Percentiles rank a stretch among this genome's conserved stretches.
Conservation (phyloP, 1,140 invertebrate species). For the Drosophila miranda region DNA sequence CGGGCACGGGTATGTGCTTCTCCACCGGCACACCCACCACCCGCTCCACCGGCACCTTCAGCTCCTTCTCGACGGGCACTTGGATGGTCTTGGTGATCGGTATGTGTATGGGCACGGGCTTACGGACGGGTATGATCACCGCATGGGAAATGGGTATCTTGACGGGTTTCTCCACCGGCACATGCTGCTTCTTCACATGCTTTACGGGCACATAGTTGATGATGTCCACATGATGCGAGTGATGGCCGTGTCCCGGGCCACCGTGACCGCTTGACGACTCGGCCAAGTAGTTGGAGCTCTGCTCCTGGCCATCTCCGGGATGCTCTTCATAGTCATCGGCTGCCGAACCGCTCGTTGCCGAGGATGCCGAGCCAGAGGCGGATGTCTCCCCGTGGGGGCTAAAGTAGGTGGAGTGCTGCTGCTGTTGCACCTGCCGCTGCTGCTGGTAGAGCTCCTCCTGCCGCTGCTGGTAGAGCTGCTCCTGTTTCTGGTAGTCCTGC, state of each 20-base stretch:
- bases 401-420: conserved; percentile 50
- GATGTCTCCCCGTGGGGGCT: conserved; percentile 10
- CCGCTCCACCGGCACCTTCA: conserved; percentile 88
- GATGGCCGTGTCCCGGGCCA: conserved; percentile 42
- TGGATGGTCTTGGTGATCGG: conserved; percentile 88
- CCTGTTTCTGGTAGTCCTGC: conserved; percentile 3
- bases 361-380: conserved; percentile 19
- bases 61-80: conserved; percentile 88
- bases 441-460: conserved; percentile 28
- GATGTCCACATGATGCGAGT: conserved; percentile 86
- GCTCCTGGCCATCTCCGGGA: conserved; percentile 51
- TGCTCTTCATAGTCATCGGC: conserved; percentile 59
- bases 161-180: conserved; percentile 86
- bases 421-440: conserved; percentile 43
- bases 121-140: conserved; percentile 87
- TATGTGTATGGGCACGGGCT: conserved; percentile 89
- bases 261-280: conserved; percentile 40
- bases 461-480: conserved; percentile 26
- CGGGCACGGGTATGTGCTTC: conserved; percentile 88
- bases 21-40: conserved; percentile 88
- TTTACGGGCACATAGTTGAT: conserved; percentile 87
- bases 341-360: conserved; percentile 33
- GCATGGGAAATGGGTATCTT: conserved; percentile 88
- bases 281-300: conserved; percentile 50
- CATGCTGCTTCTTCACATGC: conserved; percentile 87